Conservation (phyloP, 2,113 vertebrate genomes). For the Indicator indicator region DNA sequence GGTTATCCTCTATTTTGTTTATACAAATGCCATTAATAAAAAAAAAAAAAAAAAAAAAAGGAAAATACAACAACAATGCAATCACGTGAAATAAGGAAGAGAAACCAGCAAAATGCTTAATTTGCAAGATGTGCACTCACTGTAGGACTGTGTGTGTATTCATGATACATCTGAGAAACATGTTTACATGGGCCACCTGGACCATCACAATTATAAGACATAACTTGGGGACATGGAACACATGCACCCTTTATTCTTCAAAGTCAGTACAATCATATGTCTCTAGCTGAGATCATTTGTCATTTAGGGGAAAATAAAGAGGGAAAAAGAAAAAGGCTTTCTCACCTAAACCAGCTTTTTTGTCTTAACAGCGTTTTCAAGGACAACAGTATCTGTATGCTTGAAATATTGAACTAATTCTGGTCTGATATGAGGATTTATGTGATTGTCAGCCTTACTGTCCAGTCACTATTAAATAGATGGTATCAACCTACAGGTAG, state of each 20-base stretch:
- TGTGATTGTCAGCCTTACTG: neutral
- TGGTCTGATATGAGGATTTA: conserved; percentile 53
- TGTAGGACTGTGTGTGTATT: neutral
- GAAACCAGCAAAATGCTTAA: neutral
- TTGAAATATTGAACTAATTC: neutral
- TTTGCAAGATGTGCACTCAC: neutral
- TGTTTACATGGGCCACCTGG: neutral
- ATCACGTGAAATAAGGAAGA: neutral
- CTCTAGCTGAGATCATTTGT: neutral
- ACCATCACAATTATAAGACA: neutral
- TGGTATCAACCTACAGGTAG: conserved; percentile 8
- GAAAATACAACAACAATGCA: neutral
- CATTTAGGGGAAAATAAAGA: neutral
- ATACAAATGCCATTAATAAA: neutral
- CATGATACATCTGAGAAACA: neutral
- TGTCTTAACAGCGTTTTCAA: neutral
- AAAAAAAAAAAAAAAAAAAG: neutral
- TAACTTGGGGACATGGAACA: too few species aligned
- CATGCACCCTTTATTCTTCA: neutral
- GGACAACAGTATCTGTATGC: neutral
- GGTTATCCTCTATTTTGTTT: neutral
- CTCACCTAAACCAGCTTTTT: neutral
- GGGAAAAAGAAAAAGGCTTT: neutral
- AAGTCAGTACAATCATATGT: neutral
- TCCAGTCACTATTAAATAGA: neutral